Base-by-base conservation (phyloP, 2,888 invertebrate genomes). In the Plusia festucae region DNA sequence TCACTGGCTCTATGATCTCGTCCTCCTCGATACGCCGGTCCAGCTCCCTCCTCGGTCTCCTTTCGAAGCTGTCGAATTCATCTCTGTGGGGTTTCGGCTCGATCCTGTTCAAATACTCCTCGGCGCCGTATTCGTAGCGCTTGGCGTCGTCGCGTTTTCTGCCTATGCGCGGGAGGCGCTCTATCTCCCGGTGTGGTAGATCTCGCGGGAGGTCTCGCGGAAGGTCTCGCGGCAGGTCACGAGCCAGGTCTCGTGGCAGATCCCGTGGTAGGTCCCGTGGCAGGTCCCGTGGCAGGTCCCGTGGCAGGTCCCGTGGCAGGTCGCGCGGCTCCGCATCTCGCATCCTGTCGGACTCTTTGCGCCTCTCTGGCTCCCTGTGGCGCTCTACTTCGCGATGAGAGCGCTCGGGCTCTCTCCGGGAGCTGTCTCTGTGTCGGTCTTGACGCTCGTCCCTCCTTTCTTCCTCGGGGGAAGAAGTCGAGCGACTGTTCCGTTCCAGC, bases 401-500 rank as follows among this genome's bases (percentile, higher is more conserved):
- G 85, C 94, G 94, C 65, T 93, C 94, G 60, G 90, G 91, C 87
- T 94, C 94, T 86, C 93, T 87, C 68, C 94, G 90, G 85, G 93
- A 91, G 88, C 89, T 91, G 78, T 93, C 93, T 83, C 92, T 88
- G 83, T 90, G 93, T 72, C 94, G 89, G 76, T 93, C 94, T 68
- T 82, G 93, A 81, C 95, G 93, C 94, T 95, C 94, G 82, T 94
- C 93, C 76, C 93, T 87, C 82, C 89, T 89, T 91, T 95, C 94
- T 90, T 95, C 93, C 88, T 95, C 95, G 61, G 95, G 94, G 88
- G 95, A 93, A 92, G 95, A 93, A 90, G 95, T 95, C 75, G 95
- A 95, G 89, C 95, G 94, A 88, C 94, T 92, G 78, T 95, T 93
- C 82, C 93, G 91, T 78, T 95, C 94, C 73, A 95, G 86, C 89